Conservation (phyloP, 2,113 vertebrate species). For the Neoarius graeffei region DNA sequence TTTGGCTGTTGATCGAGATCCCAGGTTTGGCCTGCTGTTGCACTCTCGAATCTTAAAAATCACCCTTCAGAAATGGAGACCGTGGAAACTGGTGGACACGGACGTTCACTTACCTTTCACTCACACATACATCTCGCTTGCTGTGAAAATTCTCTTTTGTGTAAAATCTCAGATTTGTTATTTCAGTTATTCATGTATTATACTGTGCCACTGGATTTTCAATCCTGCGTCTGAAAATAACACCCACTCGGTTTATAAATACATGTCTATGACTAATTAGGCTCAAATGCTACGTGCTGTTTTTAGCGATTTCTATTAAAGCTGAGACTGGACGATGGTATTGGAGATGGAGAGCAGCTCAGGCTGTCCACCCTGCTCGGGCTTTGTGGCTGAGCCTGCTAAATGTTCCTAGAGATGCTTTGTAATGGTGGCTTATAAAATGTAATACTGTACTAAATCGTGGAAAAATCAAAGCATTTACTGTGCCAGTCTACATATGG, state of each 20-base stretch:
- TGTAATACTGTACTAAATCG: background rate
- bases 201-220: background rate
- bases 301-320: background rate
- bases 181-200: background rate
- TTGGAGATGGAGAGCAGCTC: background rate
- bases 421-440: background rate
- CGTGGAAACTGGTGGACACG: too few relatives aligned
- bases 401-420: background rate
- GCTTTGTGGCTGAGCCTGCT: background rate
- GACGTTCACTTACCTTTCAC: too few relatives aligned
- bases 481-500: background rate
- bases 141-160: too few relatives aligned
- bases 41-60: too few relatives aligned
- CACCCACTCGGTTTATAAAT: conserved; percentile 6
- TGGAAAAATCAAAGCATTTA: background rate
- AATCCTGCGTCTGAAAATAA: background rate
- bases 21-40: too few relatives aligned
- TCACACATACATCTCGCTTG: too few relatives aligned
- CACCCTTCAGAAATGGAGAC: too few relatives aligned
- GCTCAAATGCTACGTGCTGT: background rate
- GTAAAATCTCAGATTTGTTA: background rate
- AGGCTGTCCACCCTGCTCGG: background rate
- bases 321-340: background rate
- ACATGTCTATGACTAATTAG: background rate
- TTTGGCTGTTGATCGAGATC: too few relatives aligned